Conservation (phyloP, 2,113 vertebrate species). For the Lates calcarifer region DNA sequence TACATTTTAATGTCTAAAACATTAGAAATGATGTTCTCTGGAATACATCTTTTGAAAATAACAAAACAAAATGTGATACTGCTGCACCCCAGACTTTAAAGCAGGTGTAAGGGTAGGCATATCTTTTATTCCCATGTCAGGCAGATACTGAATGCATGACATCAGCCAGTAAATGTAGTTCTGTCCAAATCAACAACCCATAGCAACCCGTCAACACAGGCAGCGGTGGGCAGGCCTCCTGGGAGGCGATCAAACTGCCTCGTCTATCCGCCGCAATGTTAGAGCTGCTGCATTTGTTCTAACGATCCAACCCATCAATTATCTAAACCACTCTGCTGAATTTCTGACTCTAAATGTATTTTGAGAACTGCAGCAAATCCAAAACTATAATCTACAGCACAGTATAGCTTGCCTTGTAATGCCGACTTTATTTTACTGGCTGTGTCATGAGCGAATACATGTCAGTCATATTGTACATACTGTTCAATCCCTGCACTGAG, state of each 20-base stretch:
- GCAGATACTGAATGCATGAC: slow-evolving; percentile 67
- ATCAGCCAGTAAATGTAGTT: slow-evolving; percentile 72
- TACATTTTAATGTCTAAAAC: background rate
- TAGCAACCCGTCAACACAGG: slow-evolving; percentile 76
- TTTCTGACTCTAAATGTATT: slow-evolving; percentile 19
- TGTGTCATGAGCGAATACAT: background rate
- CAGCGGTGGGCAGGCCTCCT: slow-evolving; percentile 44
- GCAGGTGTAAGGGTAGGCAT: slow-evolving; percentile 13
- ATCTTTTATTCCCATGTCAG: slow-evolving; percentile 62
- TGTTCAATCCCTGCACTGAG: slow-evolving; percentile 36
- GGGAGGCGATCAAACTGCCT: slow-evolving; percentile 52
- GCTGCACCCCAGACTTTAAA: slow-evolving; percentile 8
- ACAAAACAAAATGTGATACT: slow-evolving; percentile 42
- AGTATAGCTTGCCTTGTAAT: too few relatives aligned
- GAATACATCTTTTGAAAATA: slow-evolving; percentile 5
- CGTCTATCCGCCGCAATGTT: slow-evolving; percentile 27
- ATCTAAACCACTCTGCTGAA: slow-evolving; percentile 32
- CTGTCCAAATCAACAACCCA: slow-evolving; percentile 63
- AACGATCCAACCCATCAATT: slow-evolving; percentile 52
- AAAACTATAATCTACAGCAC: background rate
- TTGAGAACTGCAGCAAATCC: slow-evolving; percentile 2
- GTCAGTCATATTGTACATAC: background rate
- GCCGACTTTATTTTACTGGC: slow-evolving; percentile 1
- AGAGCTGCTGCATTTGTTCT: slow-evolving; percentile 45
- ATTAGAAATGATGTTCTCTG: background rate